Percentiles rank a stretch among this genome's conserved stretches.
Conservation (phyloP, 2,113 vertebrate genomes). For the Rutilus rutilus region DNA sequence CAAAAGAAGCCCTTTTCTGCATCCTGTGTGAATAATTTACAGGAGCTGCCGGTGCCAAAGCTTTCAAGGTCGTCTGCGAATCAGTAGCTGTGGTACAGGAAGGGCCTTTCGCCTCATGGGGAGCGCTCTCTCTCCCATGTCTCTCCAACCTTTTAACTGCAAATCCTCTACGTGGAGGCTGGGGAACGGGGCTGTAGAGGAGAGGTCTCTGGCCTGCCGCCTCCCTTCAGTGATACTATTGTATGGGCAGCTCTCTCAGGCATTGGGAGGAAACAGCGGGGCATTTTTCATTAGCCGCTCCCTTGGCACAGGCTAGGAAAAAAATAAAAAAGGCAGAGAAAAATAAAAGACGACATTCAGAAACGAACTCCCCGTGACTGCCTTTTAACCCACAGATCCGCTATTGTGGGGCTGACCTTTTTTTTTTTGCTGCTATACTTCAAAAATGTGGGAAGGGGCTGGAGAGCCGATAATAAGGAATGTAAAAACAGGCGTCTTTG, state of each 20-base stretch:
- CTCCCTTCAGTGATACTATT: slow-evolving; percentile 26
- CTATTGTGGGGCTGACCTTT: slow-evolving; percentile 40
- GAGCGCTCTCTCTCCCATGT: slow-evolving; percentile 18
- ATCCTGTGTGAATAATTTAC: slow-evolving; percentile 63
- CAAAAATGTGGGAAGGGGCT: slow-evolving; percentile 12
- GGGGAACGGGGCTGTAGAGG: slow-evolving; percentile 1
- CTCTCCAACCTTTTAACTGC: slow-evolving; percentile 53
- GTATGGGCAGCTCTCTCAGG: slow-evolving; percentile 21
- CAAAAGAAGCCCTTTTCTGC: slow-evolving; percentile 31
- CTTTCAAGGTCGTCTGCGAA: slow-evolving; percentile 57
- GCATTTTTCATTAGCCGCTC: slow-evolving; percentile 39
- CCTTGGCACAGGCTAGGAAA: not conserved
- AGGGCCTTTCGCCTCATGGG: slow-evolving; percentile 25
- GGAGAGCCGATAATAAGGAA: slow-evolving; percentile 39
- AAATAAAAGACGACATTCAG: slow-evolving; percentile 26
- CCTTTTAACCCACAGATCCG: slow-evolving; percentile 39
- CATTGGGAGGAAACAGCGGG: slow-evolving; percentile 37
- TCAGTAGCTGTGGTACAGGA: slow-evolving; percentile 44
- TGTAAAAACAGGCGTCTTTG: slow-evolving; percentile 35
- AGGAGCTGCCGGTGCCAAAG: slow-evolving; percentile 48
- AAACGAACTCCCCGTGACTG: slow-evolving; percentile 20
- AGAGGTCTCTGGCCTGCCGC: slow-evolving; percentile 12
- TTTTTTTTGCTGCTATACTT: slow-evolving; percentile 43
- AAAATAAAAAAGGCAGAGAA: not conserved
- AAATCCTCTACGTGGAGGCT: slow-evolving; percentile 26